Percentiles rank a stretch among this genome's conserved stretches.
Evolutionary conservation across 2,888 invertebrate species (phyloP).

Genomic region (Griposia aprilina): DNA sequence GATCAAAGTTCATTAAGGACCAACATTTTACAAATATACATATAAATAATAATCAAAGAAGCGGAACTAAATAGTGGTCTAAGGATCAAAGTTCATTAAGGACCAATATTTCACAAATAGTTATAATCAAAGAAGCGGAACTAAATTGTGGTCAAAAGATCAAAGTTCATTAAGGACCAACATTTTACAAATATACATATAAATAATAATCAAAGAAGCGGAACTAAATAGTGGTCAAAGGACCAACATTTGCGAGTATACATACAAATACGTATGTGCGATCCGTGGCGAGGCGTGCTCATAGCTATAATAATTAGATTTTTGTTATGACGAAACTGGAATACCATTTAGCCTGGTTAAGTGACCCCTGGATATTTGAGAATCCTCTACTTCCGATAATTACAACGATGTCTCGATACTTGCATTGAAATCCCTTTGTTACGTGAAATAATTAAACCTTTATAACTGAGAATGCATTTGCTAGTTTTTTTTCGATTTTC

Average conservation of each 20-base stretch:
- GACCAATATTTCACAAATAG: background rate
- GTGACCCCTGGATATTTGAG: background rate
- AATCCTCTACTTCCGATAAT: background rate
- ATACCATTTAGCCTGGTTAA: background rate
- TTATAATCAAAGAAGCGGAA: background rate
- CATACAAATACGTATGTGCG: background rate
- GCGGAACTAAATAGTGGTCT: no score
- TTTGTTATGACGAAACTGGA: slow-evolving; percentile 3
- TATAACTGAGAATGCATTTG: background rate
- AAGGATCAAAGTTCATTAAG: no score
- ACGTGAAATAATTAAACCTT: background rate
- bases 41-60: no score
- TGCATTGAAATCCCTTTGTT: background rate
- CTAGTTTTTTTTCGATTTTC: background rate
- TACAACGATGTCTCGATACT: background rate
- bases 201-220: no score
- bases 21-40: no score
- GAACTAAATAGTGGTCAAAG: no score
- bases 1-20: background rate
- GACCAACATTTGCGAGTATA: no score
- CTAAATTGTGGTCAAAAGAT: background rate
- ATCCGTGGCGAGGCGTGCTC: background rate
- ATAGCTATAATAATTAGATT: background rate
- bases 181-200: no score
- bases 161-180: background rate